phyloP scores from a whole-genome alignment of 2,113 vertebrate species.

The Podarcis cretensis region DNA sequence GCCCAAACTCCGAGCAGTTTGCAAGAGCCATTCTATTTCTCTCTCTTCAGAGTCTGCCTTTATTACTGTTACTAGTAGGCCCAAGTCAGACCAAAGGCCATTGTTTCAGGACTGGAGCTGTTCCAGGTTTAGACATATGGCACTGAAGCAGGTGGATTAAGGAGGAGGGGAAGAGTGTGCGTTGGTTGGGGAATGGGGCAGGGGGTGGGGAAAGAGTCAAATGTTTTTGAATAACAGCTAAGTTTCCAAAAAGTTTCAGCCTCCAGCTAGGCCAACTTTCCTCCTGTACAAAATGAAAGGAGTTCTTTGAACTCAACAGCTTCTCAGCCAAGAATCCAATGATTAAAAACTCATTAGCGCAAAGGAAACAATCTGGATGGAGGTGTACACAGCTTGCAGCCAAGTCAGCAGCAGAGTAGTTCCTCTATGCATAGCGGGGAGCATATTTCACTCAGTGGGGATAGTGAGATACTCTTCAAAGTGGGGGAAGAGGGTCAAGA shows the following conservation, averaged over 20 bases:
- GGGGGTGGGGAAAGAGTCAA: neutral
- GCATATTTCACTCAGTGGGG: neutral
- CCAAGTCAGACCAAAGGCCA: slow-evolving; percentile 44
- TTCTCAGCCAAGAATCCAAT: slow-evolving; percentile 26
- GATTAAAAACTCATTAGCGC: neutral
- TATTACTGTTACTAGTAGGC: neutral
- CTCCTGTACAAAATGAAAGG: slow-evolving; percentile 11
- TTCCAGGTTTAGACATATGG: slow-evolving; percentile 58
- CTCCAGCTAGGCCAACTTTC: slow-evolving; percentile 18
- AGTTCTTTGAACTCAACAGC: slow-evolving; percentile 31
- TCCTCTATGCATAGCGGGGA: neutral
- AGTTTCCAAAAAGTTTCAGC: slow-evolving; percentile 21
- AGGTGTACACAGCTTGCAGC: neutral
- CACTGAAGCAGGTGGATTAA: slow-evolving; percentile 55
- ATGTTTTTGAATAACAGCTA: slow-evolving; percentile 15
- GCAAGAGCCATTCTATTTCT: neutral
- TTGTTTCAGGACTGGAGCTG: slow-evolving; percentile 34
- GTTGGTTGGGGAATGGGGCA: neutral
- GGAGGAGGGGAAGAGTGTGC: neutral
- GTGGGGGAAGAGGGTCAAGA: fast-evolving
- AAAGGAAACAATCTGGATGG: neutral
- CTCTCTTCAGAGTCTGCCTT: neutral
- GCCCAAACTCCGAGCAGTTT: neutral
- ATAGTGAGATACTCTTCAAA: neutral
- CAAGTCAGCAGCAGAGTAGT: neutral